Percentiles rank a stretch among this genome's conserved stretches.
Conservation (phyloP, 1,140 invertebrate species). For the Ectropis grisescens region DNA sequence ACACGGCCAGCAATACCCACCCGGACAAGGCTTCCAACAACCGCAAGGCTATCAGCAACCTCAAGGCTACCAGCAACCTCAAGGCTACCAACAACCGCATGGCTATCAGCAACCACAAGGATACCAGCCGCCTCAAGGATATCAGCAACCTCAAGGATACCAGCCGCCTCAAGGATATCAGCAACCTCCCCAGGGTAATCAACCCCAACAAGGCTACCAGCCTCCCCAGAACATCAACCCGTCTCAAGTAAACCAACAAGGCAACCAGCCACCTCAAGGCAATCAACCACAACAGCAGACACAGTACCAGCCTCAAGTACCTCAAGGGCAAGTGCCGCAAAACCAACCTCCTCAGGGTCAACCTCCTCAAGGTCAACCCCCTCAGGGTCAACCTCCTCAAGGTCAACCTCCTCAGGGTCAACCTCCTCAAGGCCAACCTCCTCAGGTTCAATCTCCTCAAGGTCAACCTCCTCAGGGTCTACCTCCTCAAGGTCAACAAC, state of each 20-base stretch:
- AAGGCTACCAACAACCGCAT: slow-evolving; percentile 7
- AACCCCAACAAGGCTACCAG: too few species aligned
- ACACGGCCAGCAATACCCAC: slow-evolving; percentile 8
- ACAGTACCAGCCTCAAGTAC: neutral
- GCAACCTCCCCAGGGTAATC: neutral
- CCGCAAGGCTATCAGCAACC: slow-evolving; percentile 15
- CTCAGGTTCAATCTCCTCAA: slow-evolving; percentile 16
- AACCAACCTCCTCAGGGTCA: slow-evolving; percentile 13
- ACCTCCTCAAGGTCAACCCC: slow-evolving; percentile 8
- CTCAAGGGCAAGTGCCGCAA: slow-evolving; percentile 14
- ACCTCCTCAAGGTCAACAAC: slow-evolving; percentile 12
- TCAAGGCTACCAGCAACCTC: slow-evolving; percentile 13
- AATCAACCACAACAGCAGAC: slow-evolving; percentile 1
- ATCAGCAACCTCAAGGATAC: slow-evolving; percentile 2
- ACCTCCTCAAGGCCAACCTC: slow-evolving; percentile 8
- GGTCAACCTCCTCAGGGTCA: slow-evolving; percentile 9
- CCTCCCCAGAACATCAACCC: slow-evolving; percentile 10
- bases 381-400: slow-evolving; percentile 13
- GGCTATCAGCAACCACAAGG: slow-evolving; percentile 10
- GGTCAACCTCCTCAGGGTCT: slow-evolving; percentile 17
- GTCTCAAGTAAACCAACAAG: slow-evolving; percentile 10
- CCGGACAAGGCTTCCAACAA: slow-evolving; percentile 8
- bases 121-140: slow-evolving; percentile 5
- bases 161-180: neutral
- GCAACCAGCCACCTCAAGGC: slow-evolving; percentile 13